These are phyloP conservation scores for Caenorhabditis japonica DNA, from an alignment of 2,888 invertebrate genomes.

Conservation along the genomic window DNA sequence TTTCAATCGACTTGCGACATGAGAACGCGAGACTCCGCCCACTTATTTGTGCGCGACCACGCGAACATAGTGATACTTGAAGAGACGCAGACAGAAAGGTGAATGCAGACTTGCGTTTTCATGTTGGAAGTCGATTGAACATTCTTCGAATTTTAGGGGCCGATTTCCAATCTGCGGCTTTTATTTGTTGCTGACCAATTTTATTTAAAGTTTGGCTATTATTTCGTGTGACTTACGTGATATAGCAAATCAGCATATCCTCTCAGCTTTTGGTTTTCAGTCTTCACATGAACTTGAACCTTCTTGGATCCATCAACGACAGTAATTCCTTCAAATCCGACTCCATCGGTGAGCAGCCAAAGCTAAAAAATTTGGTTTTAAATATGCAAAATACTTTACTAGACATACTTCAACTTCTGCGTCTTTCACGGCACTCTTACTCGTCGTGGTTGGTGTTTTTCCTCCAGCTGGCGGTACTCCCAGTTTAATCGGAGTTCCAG, in stretches of 20 bases:
- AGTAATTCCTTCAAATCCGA: constrained; percentile 43
- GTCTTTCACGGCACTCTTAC: constrained; percentile 65
- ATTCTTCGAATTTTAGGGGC: too few species aligned
- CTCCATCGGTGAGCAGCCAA: constrained; percentile 57
- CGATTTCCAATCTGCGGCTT: too few species aligned
- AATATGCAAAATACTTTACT: not conserved
- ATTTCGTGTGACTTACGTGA: constrained; percentile 49
- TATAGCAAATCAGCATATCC: constrained; percentile 47
- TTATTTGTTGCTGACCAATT: too few species aligned
- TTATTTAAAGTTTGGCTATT: too few species aligned
- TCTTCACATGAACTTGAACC: constrained; percentile 35
- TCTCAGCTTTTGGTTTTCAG: constrained; percentile 31
- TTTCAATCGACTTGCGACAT: too few species aligned
- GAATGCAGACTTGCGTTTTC: too few species aligned
- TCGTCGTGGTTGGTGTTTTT: constrained; percentile 55
- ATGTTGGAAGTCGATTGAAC: too few species aligned
- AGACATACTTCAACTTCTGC: constrained; percentile 61
- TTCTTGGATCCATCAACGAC: constrained; percentile 47
- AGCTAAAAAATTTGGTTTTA: constrained; percentile 43
- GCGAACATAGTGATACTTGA: too few species aligned
- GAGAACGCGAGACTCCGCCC: too few species aligned
- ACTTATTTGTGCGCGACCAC: too few species aligned
- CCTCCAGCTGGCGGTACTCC: constrained; percentile 45
- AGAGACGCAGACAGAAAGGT: too few species aligned
- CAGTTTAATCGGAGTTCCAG: constrained; percentile 58